These are phyloP conservation scores for Cassiopea xamachana DNA, from an alignment of 30 jellyfish, hydroid and myxozoan genomes.

Conservation along the genomic window DNA sequence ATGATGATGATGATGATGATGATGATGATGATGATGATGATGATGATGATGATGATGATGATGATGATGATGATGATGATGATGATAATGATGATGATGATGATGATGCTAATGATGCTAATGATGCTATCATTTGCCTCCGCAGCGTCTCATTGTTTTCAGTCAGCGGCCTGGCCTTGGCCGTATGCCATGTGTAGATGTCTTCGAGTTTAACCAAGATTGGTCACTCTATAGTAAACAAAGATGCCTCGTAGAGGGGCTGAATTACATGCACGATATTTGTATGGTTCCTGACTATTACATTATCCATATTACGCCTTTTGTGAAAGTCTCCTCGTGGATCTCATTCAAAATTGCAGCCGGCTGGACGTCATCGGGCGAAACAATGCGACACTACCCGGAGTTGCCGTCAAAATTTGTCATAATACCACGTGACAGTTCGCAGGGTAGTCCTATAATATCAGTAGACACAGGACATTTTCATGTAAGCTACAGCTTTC, in stretches of 20 bases:
- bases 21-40: too few species aligned
- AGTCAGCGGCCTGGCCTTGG: slow-evolving; percentile 84
- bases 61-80: too few species aligned
- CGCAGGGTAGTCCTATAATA: slow-evolving; percentile 38
- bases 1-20: too few species aligned
- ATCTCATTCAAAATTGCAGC: slow-evolving; percentile 75
- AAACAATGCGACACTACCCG: slow-evolving; percentile 78
- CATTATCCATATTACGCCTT: slow-evolving; percentile 94
- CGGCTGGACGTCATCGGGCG: slow-evolving; percentile 97
- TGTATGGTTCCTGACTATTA: slow-evolving; percentile 86
- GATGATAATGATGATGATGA: too few species aligned
- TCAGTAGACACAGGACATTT: slow-evolving; percentile 82
- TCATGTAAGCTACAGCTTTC: slow-evolving; percentile 76
- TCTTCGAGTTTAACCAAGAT: slow-evolving; percentile 87
- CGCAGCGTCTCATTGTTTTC: slow-evolving; percentile 84
- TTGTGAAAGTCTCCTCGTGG: slow-evolving; percentile 81
- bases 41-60: too few species aligned
- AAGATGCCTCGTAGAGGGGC: slow-evolving; percentile 71
- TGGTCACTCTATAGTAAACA: slow-evolving; percentile 86
- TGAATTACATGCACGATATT: slow-evolving; percentile 96
- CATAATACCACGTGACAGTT: slow-evolving; percentile 89
- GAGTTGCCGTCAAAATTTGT: slow-evolving; percentile 90
- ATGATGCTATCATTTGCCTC: background rate
- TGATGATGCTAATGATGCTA: background rate
- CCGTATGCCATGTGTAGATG: slow-evolving; percentile 65